phyloP scores from a whole-genome alignment of 2,797 vertebrate species.

The Malacoctenus gilli region DNA sequence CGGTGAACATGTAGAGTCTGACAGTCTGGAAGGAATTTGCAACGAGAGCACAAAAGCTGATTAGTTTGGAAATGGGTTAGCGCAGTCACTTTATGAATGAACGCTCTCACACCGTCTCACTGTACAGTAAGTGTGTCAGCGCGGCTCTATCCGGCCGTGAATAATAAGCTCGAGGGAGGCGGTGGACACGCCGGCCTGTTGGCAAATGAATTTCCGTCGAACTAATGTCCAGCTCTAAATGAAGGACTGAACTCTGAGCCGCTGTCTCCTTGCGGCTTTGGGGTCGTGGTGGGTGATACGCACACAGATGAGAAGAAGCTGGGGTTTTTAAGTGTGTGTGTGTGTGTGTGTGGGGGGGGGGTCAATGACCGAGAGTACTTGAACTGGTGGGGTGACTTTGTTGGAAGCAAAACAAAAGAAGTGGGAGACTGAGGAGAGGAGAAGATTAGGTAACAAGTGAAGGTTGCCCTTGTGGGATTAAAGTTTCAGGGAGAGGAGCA shows the following conservation, averaged over 20 bases:
- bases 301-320: slow-evolving; percentile 58
- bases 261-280: slow-evolving; percentile 22
- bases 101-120: slow-evolving; percentile 3
- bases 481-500: slow-evolving; percentile 3
- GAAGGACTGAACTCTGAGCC: slow-evolving; percentile 40
- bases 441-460: slow-evolving; percentile 41
- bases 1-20: background rate
- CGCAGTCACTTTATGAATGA: slow-evolving; percentile 58
- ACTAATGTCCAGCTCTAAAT: slow-evolving; percentile 10
- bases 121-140: slow-evolving; percentile 14
- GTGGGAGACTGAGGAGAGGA: slow-evolving; percentile 34
- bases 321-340: too few relatives aligned
- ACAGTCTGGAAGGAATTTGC: background rate
- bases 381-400: slow-evolving; percentile 53
- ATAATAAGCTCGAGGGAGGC: slow-evolving; percentile 4
- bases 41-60: slow-evolving; percentile 26
- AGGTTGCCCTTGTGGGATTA: slow-evolving; percentile 1
- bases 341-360: too few relatives aligned
- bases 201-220: slow-evolving; percentile 19
- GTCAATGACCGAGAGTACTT: slow-evolving; percentile 58
- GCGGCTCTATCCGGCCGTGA: slow-evolving; percentile 8
- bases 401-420: slow-evolving; percentile 54
- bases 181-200: slow-evolving; percentile 3
- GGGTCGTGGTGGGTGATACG: slow-evolving; percentile 35
- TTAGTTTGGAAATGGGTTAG: slow-evolving; percentile 36